Conservation (phyloP, 2,888 invertebrate species). For the Caenorhabditis drosophilae region DNA sequence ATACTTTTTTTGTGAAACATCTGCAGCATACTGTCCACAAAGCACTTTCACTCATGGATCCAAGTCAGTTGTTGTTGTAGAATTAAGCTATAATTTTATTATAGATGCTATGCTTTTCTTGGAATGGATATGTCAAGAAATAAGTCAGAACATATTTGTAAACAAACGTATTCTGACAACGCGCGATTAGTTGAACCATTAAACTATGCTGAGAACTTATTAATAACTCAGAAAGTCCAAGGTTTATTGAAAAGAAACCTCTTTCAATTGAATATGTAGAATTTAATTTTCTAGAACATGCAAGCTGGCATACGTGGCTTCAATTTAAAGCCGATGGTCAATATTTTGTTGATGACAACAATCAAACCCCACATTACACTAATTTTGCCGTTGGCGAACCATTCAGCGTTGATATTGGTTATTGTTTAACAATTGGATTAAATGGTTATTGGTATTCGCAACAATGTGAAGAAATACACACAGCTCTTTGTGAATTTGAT, state of each 20-base stretch:
- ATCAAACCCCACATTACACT: constrained; percentile 26
- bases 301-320: constrained; percentile 29
- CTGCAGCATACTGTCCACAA: neutral
- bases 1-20: neutral
- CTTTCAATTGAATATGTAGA: neutral
- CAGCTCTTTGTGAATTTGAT: constrained; percentile 30
- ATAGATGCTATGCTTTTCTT: constrained; percentile 31
- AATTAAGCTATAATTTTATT: neutral
- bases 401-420: constrained; percentile 26
- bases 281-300: constrained; percentile 15
- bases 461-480: constrained; percentile 28
- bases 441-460: constrained; percentile 38
- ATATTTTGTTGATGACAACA: constrained; percentile 28
- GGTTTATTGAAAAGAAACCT: neutral
- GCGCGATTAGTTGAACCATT: constrained; percentile 15
- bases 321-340: constrained; percentile 29
- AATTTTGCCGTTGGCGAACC: constrained; percentile 38
- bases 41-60: neutral
- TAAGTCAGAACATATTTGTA: constrained; percentile 16
- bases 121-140: constrained; percentile 30
- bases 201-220: constrained; percentile 19
- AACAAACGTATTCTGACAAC: constrained; percentile 23
- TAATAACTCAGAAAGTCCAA: constrained; percentile 23
- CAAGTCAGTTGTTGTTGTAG: neutral
- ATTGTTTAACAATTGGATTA: constrained; percentile 34